A percentile compares a stretch with the other conserved stretches of the same genome.
Conservation (phyloP, 2,888 invertebrate species). For the Craniophora ligustri region DNA sequence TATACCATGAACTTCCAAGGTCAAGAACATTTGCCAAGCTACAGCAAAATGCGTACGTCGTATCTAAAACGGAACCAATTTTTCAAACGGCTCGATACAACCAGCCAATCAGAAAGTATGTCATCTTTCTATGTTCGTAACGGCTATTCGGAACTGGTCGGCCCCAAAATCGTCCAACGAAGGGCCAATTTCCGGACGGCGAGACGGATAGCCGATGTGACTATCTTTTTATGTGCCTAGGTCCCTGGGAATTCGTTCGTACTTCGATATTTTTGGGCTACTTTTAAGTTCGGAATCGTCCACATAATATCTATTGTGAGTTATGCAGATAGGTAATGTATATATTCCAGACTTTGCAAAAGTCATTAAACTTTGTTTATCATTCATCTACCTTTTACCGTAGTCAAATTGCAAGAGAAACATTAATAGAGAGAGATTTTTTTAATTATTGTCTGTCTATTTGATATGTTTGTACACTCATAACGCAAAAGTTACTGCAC, state of each 20-base stretch:
- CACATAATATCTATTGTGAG: neutral
- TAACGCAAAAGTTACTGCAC: no score
- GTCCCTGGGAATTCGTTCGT: conserved; percentile 25
- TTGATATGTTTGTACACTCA: no score
- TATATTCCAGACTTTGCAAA: no score
- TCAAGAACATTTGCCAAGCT: neutral
- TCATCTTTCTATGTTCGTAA: conserved; percentile 53
- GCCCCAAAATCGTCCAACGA: conserved; percentile 58
- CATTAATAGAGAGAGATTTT: no score
- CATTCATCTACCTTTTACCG: no score
- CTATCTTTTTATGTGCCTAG: conserved; percentile 25
- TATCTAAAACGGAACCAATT: conserved; percentile 23
- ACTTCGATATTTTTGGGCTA: conserved; percentile 20
- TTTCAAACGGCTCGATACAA: conserved; percentile 53
- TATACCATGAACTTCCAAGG: no score
- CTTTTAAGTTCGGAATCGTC: no score
- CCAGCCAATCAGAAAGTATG: conserved; percentile 35
- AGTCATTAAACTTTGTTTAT: no score
- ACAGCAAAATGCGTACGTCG: neutral
- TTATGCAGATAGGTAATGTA: neutral
- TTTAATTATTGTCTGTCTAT: no score
- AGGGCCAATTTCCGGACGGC: conserved; percentile 59
- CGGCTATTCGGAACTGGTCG: conserved; percentile 49
- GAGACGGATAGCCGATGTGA: conserved; percentile 21
- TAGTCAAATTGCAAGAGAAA: no score